Conservation (phyloP, 2,797 vertebrate genomes). For the Bryconaethiops microstoma region DNA sequence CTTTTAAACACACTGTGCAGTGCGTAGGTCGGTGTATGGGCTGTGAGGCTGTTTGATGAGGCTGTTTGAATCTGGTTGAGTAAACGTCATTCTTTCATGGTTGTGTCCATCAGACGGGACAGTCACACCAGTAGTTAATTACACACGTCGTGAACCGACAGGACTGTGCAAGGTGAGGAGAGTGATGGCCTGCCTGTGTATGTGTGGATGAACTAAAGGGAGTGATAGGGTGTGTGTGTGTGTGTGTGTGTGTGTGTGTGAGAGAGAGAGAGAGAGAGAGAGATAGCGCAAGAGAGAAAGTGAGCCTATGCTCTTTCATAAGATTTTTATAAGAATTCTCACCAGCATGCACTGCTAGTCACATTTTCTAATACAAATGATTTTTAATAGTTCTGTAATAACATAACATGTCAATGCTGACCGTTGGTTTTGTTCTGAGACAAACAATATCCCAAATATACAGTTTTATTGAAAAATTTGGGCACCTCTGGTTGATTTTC, state of each 20-base stretch:
- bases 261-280: background rate
- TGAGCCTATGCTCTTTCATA: too few species aligned
- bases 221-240: background rate
- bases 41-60: background rate
- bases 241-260: background rate
- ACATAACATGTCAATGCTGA: too few species aligned
- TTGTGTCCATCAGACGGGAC: background rate
- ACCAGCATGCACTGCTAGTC: too few species aligned
- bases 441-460: too few species aligned
- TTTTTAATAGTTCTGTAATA: too few species aligned
- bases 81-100: conserved; percentile 3
- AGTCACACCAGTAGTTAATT: conserved; percentile 1
- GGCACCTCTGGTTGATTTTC: too few species aligned
- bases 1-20: background rate
- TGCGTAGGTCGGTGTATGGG: background rate
- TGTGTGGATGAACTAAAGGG: background rate
- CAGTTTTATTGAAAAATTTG: too few species aligned
- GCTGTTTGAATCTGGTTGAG: background rate
- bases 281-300: too few species aligned
- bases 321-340: too few species aligned
- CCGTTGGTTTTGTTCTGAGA: too few species aligned
- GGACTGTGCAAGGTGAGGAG: background rate
- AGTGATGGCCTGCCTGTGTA: background rate
- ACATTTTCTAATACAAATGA: too few species aligned
- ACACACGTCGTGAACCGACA: background rate